These are phyloP conservation scores for Lepidurus arcticus DNA, from an alignment of 1,140 invertebrate genomes.

Conservation along the genomic window DNA sequence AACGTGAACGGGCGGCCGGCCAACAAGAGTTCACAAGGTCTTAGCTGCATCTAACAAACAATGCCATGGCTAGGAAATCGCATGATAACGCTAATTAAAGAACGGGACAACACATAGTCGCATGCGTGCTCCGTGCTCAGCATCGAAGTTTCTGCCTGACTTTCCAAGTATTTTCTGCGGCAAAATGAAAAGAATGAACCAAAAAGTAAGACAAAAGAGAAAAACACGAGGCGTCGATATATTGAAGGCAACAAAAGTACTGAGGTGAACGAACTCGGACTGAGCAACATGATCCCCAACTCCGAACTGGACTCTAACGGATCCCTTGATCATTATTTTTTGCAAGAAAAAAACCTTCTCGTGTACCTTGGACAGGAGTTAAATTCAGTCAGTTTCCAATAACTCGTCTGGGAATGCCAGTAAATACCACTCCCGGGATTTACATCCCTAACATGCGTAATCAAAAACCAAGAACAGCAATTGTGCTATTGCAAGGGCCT, in stretches of 20 bases:
- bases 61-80: background rate
- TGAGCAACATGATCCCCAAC: constrained; percentile 25
- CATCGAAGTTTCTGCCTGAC: background rate
- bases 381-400: background rate
- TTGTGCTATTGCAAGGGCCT: background rate
- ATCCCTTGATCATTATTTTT: constrained; percentile 9
- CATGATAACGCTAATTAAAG: background rate
- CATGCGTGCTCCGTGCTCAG: background rate
- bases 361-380: background rate
- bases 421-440: background rate
- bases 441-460: background rate
- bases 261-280: background rate
- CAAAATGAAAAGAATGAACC: background rate
- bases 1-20: no score
- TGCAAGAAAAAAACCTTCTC: background rate
- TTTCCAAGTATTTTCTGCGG: background rate
- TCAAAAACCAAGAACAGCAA: background rate
- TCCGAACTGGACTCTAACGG: background rate
- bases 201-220: constrained; percentile 28
- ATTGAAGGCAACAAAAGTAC: background rate
- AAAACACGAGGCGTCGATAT: constrained; percentile 25
- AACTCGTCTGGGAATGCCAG: background rate
- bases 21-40: no score
- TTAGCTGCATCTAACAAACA: background rate
- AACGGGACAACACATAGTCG: background rate